Evolutionary conservation across 2,888 invertebrate genomes (phyloP).

Genomic region (Eristalis intricaria): DNA sequence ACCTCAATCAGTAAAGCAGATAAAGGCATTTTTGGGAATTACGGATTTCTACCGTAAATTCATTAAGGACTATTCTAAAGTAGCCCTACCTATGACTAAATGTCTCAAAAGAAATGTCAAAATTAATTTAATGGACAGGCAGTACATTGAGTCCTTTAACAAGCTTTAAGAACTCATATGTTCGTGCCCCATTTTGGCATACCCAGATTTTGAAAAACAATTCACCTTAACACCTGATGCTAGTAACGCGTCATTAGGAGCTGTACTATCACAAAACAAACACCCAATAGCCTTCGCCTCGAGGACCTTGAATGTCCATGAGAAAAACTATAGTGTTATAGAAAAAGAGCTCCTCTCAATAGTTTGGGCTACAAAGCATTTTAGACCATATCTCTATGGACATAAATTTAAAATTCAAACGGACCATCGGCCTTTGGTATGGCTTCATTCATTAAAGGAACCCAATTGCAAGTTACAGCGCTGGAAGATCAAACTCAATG

Average conservation of each 20-base stretch:
- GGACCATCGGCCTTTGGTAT: conserved; percentile 73
- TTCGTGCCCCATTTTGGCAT: conserved; percentile 26
- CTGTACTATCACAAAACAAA: conserved; percentile 22
- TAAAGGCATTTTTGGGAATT: not conserved
- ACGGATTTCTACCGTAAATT: not conserved
- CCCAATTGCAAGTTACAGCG: not conserved
- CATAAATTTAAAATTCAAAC: conserved; percentile 77
- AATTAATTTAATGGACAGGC: conserved; percentile 2
- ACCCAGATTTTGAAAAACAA: conserved; percentile 38
- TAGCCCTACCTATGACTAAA: not conserved
- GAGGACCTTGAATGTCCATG: conserved; percentile 35
- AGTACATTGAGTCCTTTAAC: conserved; percentile 26
- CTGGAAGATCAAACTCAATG: conserved; percentile 71
- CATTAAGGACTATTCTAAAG: not conserved
- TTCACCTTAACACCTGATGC: conserved; percentile 13
- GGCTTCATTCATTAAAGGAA: conserved; percentile 12
- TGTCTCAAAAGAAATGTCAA: not conserved
- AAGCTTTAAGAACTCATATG: conserved; percentile 34
- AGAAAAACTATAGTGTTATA: conserved; percentile 32
- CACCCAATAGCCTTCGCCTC: no score
- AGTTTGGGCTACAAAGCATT: conserved; percentile 22
- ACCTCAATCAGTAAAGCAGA: conserved; percentile 23
- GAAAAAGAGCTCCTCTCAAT: conserved; percentile 44
- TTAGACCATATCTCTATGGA: conserved; percentile 23
- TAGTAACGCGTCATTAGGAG: not conserved